Conservation (phyloP, 2,797 vertebrate species). For the Malacoraja senta region DNA sequence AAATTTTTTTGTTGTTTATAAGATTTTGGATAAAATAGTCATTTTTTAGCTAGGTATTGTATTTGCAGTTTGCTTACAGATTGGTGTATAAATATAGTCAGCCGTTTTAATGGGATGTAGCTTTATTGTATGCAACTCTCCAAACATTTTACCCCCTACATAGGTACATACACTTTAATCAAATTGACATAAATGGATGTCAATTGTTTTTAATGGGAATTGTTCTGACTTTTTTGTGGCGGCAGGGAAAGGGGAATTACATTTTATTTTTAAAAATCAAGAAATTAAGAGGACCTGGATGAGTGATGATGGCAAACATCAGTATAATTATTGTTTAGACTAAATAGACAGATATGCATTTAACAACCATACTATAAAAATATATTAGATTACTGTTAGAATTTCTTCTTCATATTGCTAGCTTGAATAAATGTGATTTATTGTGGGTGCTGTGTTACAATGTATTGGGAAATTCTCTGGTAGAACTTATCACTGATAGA, state of each 20-base stretch:
- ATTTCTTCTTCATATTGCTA: not conserved
- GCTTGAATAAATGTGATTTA: not conserved
- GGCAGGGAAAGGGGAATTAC: no score
- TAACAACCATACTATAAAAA: not conserved
- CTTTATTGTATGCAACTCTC: not conserved
- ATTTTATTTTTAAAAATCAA: no score
- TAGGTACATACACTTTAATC: not conserved
- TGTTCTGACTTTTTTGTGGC: no score
- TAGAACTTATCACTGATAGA: not conserved
- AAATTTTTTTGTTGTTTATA: not conserved
- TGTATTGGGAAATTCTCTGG: not conserved
- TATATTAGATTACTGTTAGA: not conserved
- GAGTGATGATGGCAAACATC: not conserved
- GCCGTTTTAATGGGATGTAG: not conserved
- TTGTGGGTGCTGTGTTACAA: not conserved
- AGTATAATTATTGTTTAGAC: not conserved
- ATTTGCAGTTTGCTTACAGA: not conserved
- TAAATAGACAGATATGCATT: not conserved
- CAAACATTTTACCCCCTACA: not conserved
- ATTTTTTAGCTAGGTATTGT: not conserved
- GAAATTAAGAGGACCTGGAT: not conserved
- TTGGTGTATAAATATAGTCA: not conserved
- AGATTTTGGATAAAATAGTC: not conserved
- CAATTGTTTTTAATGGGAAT: conserved; percentile 8
- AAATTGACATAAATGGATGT: not conserved